Evolutionary conservation across 92 coral and sea anemone species (phyloP), one percentile per base, ranked within the genome.

Genomic region (Phymanthus crucifer): DNA sequence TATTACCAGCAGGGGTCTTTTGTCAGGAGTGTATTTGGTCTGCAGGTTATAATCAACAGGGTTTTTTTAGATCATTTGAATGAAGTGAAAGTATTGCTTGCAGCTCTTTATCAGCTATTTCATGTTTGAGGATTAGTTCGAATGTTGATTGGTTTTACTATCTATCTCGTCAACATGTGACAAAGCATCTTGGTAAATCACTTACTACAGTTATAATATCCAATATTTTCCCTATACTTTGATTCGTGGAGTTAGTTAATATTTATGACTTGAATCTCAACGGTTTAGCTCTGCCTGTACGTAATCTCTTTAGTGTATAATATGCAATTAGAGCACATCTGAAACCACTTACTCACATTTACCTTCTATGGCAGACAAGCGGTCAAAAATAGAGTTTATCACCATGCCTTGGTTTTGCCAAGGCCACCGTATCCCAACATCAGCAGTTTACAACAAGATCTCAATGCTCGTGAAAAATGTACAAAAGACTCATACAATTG

Each of bases 401-500:
- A 24, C 18, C 16, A 8, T 34, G 14, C 26, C 1, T 6, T 26
- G 11, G 27, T 21, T 21, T 13, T 61, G 34, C 68, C 4, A 61
- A 29, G 68, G 68, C 68, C 27, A 61, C 26, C 7, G 32, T 13
- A 61, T 27, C 4, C 9, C 17, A 61, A 61, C 27, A 27, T 12
- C 10, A 61, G 18, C 35, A 61, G 3, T 61, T 34, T 9, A 61
- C 26, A 12, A 12, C 29, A 61, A 12, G 34, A 27, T 27, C 35
- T 61, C 18, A 6, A 7, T 27, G 34, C 68, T 29, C 5, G 9
- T 61, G 68, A 24, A 24, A 61, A 61, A 61, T 61, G 32, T 61
- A 61, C 64, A 54, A 54, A 57, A 76, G 57, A 33, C 50, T 76
- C 72, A 64, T 11, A 61, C 46, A 43, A 21, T 43, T 21, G 13